Evolutionary conservation across 2,888 invertebrate genomes (phyloP).

Genomic region (Amiota communis): DNA sequence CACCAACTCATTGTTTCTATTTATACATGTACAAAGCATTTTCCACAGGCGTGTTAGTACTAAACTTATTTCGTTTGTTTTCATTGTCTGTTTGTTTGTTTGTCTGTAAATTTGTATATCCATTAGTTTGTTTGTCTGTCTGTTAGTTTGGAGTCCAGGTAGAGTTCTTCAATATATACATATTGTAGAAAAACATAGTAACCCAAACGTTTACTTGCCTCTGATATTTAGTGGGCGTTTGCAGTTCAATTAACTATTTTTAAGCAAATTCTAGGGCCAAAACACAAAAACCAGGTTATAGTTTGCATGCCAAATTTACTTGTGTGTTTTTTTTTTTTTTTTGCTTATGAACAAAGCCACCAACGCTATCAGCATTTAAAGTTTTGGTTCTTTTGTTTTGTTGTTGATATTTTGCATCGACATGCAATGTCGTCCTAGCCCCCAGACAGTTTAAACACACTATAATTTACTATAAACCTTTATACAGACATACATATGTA

Average conservation of each 20-base stretch:
- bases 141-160: not conserved
- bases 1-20: not conserved
- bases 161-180: too few relatives aligned
- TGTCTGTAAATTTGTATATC: not conserved
- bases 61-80: not conserved
- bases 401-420: conserved; percentile 15
- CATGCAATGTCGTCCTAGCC: conserved; percentile 6
- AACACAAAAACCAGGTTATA: not conserved
- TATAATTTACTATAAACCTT: not conserved
- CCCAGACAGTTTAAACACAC: not conserved
- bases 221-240: conserved; percentile 8
- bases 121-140: not conserved
- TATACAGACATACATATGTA: not conserved
- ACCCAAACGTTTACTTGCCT: not conserved
- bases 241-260: conserved; percentile 18
- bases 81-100: not conserved
- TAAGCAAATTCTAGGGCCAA: not conserved
- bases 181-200: too few relatives aligned
- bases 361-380: too few relatives aligned
- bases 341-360: not conserved
- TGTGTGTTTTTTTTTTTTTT: too few relatives aligned
- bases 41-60: not conserved
- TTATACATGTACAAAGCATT: not conserved
- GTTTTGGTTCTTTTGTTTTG: not conserved
- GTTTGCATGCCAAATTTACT: conserved; percentile 11